Evolutionary conservation across 2,113 vertebrate species (phyloP), one percentile per base, ranked within the genome.

Genomic region (Clinocottus analis): DNA sequence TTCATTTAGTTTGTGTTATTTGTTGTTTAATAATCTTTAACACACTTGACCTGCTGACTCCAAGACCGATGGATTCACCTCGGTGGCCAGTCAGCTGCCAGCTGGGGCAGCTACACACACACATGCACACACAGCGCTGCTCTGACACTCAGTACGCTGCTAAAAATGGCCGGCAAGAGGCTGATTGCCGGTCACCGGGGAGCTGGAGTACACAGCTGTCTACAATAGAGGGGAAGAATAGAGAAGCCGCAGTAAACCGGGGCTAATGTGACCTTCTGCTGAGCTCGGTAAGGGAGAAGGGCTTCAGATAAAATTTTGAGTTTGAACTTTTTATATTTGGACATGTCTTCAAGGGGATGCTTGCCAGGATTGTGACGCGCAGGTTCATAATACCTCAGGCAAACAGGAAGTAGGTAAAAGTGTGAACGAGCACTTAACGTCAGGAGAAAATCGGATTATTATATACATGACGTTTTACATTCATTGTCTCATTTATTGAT

Each of bases 151-250:
- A 68, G 84, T 72, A 66, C 51, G 39, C 82, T 76, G 82, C 89
- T 92, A 90, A 89, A 93, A 91, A 87, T 91, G 88, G 87, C 87
- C 80, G 59, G 79, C 7, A 29, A 90, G 83, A 85, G 87, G 73
- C 84, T 84, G 89, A 88, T 89, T 66, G 77, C 75, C 8, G 66
- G 85, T 74, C 92, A 83, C 91, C 70, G 45, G 87, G 89, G 92
- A 92, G 82, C 76, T 8, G 60, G 71, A 74, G 81, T 78, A 86
- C 86, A 83, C 87, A 89, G 88, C 91, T 88, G 88, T 88, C 89
- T 78, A 87, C 88, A 85, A 85, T 65, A 76, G 87, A 85, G 86
- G 74, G 63, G 78, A 59, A 31, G 79, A 80, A 82, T 35, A 79
- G 69, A 71, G 63, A 84, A 37, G 69, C 81, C 72, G 79, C 87